Percentiles rank a stretch among this genome's conserved stretches.
phyloP scores from a whole-genome alignment of 2,797 vertebrate species.

The Pogonophryne albipinna region DNA sequence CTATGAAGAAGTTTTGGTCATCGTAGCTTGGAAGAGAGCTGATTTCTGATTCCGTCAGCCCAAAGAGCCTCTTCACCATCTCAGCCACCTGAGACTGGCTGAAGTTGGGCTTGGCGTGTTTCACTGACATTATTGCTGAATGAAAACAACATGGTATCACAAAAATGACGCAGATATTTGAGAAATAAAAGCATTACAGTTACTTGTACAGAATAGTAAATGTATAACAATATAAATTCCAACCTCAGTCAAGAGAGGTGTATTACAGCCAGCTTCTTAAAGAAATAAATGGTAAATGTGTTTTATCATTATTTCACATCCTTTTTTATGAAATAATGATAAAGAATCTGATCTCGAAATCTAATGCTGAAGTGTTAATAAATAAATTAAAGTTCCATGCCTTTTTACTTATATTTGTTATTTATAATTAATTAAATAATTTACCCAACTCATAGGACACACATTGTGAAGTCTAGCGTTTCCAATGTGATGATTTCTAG shows the following conservation, averaged over 20 bases:
- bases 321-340: neutral
- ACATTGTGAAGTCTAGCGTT: neutral
- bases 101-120: constrained; percentile 82
- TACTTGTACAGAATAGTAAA: neutral
- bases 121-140: constrained; percentile 68
- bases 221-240: neutral
- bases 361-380: neutral
- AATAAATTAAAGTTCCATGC: neutral
- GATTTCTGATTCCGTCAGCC: constrained; percentile 78
- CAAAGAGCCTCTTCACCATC: constrained; percentile 84
- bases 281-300: neutral
- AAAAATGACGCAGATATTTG: constrained; percentile 33
- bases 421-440: too few species aligned
- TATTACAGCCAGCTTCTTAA: neutral
- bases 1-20: constrained; percentile 92
- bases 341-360: neutral
- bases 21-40: constrained; percentile 89
- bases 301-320: neutral
- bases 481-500: neutral
- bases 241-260: too few species aligned
- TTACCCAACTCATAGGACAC: neutral
- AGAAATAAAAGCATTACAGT: neutral
- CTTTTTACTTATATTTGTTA: too few species aligned
- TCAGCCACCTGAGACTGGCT: constrained; percentile 80
- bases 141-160: neutral